Evolutionary conservation across 2,797 vertebrate species (phyloP), one percentile per base, ranked within the genome.

Genomic region (Brotogeris chrysoptera): DNA sequence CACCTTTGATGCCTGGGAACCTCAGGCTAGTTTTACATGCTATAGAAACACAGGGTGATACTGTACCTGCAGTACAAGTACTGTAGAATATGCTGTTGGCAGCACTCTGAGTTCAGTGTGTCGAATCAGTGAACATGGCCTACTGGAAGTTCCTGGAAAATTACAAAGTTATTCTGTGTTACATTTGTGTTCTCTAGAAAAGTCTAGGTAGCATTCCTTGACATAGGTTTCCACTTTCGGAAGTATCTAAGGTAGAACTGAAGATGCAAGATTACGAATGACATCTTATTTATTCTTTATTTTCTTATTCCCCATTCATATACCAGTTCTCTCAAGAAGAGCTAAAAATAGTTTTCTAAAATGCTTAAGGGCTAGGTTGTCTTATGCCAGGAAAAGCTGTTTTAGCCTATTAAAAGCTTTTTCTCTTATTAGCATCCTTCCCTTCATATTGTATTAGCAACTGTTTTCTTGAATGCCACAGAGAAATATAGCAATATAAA

Each of bases 401-500:
- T 81, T 94, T 82, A 85, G 93, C 68, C 88, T 91, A 76, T 95
- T 96, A 92, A 79, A 57, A 88, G 60, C 87, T 95, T 84, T 93
- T 36, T 87, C 87, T 91, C 82, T 93, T 95, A 85, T 97, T 97
- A 97, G 90, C 85, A 86, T 95, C 72, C 92, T 95, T 86, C 64
- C 93, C 80, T 96, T 97, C 96, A 74, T 95, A 90, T 93, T 95
- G 72, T 93, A 96, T 98, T 98, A 98, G 88, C 84, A 92, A 94
- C 88, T 94, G 85, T 97, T 97, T 97, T 95, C 90, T 74, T 97
- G 96, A 98, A 95, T 98, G 91, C 95, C 97, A 95, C 63, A 90
- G 97, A 98, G 97, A 97, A 96, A 97, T 97, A 71, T 94, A 98
- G 95, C 94, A 87, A 92, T 85, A 97, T 97, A 97, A 96, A 82